Evolutionary conservation across 2,888 invertebrate species (phyloP).

Genomic region (Ophioninae sp.): DNA sequence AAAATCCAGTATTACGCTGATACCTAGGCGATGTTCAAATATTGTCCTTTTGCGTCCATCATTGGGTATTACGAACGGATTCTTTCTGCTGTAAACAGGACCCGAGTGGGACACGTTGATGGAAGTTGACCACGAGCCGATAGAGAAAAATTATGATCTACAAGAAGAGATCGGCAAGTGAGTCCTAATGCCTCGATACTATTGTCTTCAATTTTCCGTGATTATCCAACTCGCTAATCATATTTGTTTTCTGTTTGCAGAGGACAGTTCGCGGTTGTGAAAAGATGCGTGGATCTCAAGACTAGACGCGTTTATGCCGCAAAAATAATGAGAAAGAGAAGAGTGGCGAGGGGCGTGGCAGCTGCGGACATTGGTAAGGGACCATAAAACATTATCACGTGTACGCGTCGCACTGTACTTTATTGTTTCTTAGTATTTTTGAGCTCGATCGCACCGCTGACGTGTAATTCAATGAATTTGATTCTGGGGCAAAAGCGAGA

Average conservation of each 20-base stretch:
- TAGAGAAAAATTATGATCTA: slow-evolving; percentile 82
- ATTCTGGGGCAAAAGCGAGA: slow-evolving; percentile 74
- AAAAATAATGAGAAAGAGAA: slow-evolving; percentile 85
- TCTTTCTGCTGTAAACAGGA: slow-evolving; percentile 65
- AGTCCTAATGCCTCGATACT: slow-evolving; percentile 64
- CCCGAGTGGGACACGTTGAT: slow-evolving; percentile 79
- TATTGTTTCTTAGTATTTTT: neutral
- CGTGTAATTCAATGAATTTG: neutral
- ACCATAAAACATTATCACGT: neutral
- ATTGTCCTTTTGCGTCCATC: neutral
- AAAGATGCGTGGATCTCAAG: slow-evolving; percentile 82
- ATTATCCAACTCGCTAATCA: neutral
- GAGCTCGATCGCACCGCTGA: slow-evolving; percentile 2
- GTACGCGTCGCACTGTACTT: neutral
- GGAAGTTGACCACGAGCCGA: slow-evolving; percentile 82
- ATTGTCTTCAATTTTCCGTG: neutral
- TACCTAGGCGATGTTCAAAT: neutral
- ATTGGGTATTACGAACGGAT: neutral
- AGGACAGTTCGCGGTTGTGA: slow-evolving; percentile 86
- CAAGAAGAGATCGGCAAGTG: slow-evolving; percentile 84
- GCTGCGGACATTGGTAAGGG: slow-evolving; percentile 83
- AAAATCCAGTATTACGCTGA: neutral
- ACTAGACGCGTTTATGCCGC: slow-evolving; percentile 84
- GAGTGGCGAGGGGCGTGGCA: slow-evolving; percentile 83
- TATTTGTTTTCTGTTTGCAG: slow-evolving; percentile 77